phyloP scores from a whole-genome alignment of 2,888 invertebrate genomes.

The Erynnis tages region DNA sequence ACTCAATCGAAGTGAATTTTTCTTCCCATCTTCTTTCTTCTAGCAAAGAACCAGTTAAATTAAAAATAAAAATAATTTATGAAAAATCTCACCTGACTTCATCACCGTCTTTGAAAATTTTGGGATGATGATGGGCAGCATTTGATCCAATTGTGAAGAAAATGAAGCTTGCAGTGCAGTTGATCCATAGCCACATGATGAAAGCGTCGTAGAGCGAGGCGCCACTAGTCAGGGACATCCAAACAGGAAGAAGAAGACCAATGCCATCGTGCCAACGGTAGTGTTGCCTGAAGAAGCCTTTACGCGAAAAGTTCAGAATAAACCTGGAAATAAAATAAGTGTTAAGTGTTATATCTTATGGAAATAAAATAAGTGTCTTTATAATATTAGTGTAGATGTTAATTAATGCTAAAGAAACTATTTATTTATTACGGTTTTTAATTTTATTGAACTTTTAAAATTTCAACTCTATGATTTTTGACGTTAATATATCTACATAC shows the following conservation, averaged over 20 bases:
- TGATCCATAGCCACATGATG: constrained; percentile 80
- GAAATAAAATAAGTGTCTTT: too few relatives aligned
- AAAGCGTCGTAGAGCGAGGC: constrained; percentile 53
- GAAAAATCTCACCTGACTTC: constrained; percentile 73
- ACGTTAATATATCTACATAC: too few relatives aligned
- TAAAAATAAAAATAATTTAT: constrained; percentile 17
- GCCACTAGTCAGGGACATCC: constrained; percentile 64
- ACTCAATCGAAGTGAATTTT: too few relatives aligned
- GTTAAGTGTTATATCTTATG: background rate
- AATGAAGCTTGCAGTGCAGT: constrained; percentile 80
- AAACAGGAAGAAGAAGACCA: constrained; percentile 61
- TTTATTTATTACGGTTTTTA: too few relatives aligned
- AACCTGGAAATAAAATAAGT: constrained; percentile 41
- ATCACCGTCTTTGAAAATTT: constrained; percentile 91
- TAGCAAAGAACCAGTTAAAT: too few relatives aligned
- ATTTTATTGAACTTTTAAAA: too few relatives aligned
- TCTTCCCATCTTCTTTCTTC: too few relatives aligned
- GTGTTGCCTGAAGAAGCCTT: constrained; percentile 54
- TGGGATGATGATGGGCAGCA: constrained; percentile 91
- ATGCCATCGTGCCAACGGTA: constrained; percentile 60
- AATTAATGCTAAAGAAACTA: too few relatives aligned
- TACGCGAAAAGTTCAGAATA: constrained; percentile 43
- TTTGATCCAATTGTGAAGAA: constrained; percentile 85
- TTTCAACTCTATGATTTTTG: too few relatives aligned
- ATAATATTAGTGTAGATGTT: too few relatives aligned